Conservation (phyloP, 2,888 invertebrate species). For the Brenthis daphne region DNA sequence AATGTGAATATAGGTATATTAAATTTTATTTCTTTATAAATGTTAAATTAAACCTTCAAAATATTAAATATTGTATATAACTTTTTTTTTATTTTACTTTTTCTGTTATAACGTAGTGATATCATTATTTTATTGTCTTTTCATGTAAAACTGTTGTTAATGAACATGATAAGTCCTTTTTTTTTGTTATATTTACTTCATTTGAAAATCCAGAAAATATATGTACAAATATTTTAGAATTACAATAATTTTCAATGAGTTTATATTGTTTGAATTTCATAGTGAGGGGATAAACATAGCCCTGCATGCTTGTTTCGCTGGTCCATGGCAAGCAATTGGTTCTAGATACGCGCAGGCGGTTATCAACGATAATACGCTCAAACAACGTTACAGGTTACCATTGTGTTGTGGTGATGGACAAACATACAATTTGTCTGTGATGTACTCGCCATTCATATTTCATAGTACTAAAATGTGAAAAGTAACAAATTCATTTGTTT, state of each 20-base stretch:
- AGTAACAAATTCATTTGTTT: not conserved
- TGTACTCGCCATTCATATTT: slow-evolving; percentile 14
- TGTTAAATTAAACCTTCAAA: not conserved
- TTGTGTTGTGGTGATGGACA: slow-evolving; percentile 40
- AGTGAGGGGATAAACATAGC: slow-evolving; percentile 72
- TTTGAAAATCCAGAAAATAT: no score
- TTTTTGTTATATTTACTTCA: no score
- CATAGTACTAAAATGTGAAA: not conserved
- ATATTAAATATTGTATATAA: not conserved
- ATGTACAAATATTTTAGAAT: no score
- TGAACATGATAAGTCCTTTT: no score
- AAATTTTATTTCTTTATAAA: not conserved
- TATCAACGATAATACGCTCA: slow-evolving; percentile 70
- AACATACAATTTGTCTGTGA: slow-evolving; percentile 22
- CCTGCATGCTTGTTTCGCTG: slow-evolving; percentile 65
- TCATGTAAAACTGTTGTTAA: no score
- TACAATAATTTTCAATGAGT: not conserved
- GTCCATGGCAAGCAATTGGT: slow-evolving; percentile 66
- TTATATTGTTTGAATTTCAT: slow-evolving; percentile 50
- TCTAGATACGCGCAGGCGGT: slow-evolving; percentile 66
- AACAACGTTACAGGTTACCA: slow-evolving; percentile 66
- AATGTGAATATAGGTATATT: slow-evolving; percentile 92
- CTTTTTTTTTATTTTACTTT: no score
- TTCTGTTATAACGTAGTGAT: no score
- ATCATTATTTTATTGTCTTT: no score